Evolutionary conservation across 2,797 vertebrate species (phyloP), one percentile per base, ranked within the genome.

Genomic region (Natrix natrix): DNA sequence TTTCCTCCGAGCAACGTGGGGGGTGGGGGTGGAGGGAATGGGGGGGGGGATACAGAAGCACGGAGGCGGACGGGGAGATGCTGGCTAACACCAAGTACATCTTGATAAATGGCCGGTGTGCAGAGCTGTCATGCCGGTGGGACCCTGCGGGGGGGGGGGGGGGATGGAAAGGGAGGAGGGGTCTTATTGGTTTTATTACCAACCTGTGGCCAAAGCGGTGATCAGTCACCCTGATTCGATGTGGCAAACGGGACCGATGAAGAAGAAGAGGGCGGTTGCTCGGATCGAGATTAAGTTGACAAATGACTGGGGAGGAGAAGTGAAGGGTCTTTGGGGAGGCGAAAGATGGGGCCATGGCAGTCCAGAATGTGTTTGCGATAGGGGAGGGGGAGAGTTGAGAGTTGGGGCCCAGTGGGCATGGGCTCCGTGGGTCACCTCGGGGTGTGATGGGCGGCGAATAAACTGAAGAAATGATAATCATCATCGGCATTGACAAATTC

Each of bases 61-160:
- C 60, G 10, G 87, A 88, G 93, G 1, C 60, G 1, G 60, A 11
- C 0, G 0, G 55, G 0, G 55, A 26, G 66, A 20, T 20, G 60
- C 32, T 37, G 32, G 32, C 16, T 97, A 95, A 97, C 98, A 96
- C 95, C 86, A 95, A 97, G 97, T 97, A 98, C 97, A 98, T 98
- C 97, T 98, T 99, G 99, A 99, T 99, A 96, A 98, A 99, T 99
- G 98, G 98, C 98, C 96, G 94, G 98, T 98, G 99, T 99, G 98
- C 98, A 98, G 97, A 97, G 98, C 98, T 99, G 99, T 99, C 99
- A 98, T 97, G 98, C 97, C 96, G 96, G 92, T 93, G 96, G 96
- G 94, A 97, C 98, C 99, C 98, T 96, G 94, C 2, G 95, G 48
- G 2, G 48, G 48, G 6, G 48, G 3, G 48, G 48, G 99, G 99